These are phyloP conservation scores for Chinchilla lanigera DNA, from an alignment of 2,113 vertebrate genomes.

Conservation along the genomic window DNA sequence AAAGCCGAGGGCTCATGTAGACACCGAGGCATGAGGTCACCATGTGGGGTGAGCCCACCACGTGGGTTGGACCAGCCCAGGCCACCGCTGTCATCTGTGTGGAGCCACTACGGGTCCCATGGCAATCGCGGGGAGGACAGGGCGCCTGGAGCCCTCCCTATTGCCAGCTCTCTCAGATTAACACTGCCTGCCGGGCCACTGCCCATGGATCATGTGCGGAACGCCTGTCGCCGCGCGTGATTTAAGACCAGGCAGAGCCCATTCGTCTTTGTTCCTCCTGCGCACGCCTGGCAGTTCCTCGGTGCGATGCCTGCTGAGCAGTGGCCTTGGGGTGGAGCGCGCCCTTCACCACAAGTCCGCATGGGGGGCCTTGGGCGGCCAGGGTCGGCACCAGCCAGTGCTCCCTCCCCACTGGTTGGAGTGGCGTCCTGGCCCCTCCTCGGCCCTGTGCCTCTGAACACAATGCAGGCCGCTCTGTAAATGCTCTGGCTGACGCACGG, in stretches of 20 bases:
- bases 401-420: background rate
- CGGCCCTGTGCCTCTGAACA: fast-evolving
- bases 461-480: background rate
- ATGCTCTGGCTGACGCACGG: background rate
- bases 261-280: constrained; percentile 86
- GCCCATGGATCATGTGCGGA: constrained; percentile 84
- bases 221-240: constrained; percentile 85
- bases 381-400: constrained; percentile 50
- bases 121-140: background rate
- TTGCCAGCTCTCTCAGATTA: constrained; percentile 54
- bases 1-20: no score
- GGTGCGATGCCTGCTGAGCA: constrained; percentile 82
- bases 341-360: constrained; percentile 81
- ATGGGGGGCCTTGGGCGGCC: background rate
- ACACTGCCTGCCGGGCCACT: constrained; percentile 78
- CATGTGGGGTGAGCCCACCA: background rate
- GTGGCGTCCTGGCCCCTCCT: fast-evolving
- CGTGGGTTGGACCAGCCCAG: no score
- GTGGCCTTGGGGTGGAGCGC: constrained; percentile 73
- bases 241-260: constrained; percentile 82
- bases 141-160: background rate
- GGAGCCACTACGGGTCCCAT: background rate
- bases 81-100: background rate
- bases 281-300: constrained; percentile 82
- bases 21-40: background rate